These are phyloP conservation scores for Lonchura striata DNA, from an alignment of 2,113 vertebrate genomes.

Conservation along the genomic window DNA sequence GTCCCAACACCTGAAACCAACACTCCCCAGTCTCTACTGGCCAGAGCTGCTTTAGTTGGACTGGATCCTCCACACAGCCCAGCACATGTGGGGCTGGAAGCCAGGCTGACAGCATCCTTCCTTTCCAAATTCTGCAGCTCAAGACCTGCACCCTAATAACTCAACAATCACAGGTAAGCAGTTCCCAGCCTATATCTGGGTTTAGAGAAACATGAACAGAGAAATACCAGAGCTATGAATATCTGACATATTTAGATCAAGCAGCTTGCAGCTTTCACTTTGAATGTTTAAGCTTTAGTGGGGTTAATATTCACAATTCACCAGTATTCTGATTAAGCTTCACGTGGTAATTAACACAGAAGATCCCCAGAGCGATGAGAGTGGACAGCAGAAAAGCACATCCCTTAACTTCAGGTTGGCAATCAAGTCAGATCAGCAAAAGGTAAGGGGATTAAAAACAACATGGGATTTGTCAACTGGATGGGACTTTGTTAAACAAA, in stretches of 20 bases:
- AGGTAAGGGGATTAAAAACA: background rate
- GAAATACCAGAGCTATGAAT: background rate
- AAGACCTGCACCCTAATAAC: background rate
- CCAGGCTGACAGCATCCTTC: background rate
- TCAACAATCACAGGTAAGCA: background rate
- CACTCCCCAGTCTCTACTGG: background rate
- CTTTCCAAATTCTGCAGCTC: background rate
- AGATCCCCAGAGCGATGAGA: background rate
- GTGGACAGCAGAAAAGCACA: background rate
- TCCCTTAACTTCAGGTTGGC: background rate
- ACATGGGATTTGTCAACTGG: background rate
- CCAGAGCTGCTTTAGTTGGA: background rate
- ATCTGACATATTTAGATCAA: background rate
- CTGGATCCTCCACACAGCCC: background rate
- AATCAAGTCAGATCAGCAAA: background rate
- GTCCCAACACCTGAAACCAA: background rate
- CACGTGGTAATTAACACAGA: background rate
- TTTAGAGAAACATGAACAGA: background rate
- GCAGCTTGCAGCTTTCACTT: background rate
- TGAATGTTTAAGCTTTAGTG: background rate
- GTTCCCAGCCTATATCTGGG: rapidly evolving
- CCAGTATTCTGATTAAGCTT: background rate
- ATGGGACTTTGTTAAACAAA: background rate
- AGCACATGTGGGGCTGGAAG: background rate
- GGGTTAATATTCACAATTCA: background rate